Evolutionary conservation across 2,113 vertebrate species (phyloP).

Genomic region (Sterna hirundo): DNA sequence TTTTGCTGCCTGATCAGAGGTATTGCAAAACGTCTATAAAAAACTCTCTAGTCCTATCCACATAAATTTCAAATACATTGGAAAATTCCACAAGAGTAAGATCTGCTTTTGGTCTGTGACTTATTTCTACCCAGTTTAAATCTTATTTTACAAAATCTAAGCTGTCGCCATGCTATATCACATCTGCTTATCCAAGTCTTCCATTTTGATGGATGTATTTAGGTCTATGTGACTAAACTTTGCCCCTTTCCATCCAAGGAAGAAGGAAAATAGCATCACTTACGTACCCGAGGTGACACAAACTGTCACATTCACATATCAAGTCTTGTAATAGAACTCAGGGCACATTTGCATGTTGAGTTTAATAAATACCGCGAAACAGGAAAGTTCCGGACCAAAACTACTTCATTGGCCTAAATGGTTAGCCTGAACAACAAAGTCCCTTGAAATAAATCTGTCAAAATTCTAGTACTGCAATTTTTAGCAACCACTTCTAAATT

Average conservation of each 20-base stretch:
- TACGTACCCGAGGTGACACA: background rate
- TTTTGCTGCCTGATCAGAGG: background rate
- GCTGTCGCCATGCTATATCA: background rate
- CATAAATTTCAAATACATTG: background rate
- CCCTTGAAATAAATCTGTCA: background rate
- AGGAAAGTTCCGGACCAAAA: background rate
- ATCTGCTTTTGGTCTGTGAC: background rate
- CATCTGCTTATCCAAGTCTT: background rate
- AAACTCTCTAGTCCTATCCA: background rate
- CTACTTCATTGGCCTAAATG: fast-evolving
- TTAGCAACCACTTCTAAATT: background rate
- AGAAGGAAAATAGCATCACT: conserved; percentile 29
- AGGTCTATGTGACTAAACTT: conserved; percentile 26
- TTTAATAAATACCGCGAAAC: background rate
- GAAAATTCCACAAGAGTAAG: background rate
- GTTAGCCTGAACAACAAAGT: background rate
- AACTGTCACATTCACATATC: background rate
- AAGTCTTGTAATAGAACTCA: background rate
- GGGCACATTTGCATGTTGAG: background rate
- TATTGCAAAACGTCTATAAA: background rate
- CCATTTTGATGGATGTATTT: conserved; percentile 54
- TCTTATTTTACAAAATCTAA: conserved; percentile 2
- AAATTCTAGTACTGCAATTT: background rate
- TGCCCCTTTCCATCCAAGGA: conserved; percentile 8
- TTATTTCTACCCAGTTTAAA: background rate